Evolutionary conservation across 1,140 invertebrate genomes (phyloP).

Genomic region (Drosophila rhopaloa): DNA sequence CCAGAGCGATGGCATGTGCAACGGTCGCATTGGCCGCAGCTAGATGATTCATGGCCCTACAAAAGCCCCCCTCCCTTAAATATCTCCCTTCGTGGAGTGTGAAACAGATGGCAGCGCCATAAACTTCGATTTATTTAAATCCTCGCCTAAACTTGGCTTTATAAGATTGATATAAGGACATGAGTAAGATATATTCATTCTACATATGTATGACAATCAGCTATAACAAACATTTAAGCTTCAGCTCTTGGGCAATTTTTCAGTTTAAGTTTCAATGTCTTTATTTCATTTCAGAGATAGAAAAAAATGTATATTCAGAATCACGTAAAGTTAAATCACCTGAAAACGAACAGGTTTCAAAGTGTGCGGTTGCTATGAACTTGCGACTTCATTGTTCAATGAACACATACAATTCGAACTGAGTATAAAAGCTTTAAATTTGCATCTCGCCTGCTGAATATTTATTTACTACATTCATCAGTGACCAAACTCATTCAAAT

Average conservation of each 20-base stretch:
- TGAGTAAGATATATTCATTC: too few species aligned
- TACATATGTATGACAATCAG: too few species aligned
- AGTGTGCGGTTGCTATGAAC: neutral
- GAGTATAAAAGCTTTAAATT: constrained; percentile 5
- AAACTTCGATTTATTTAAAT: constrained; percentile 19
- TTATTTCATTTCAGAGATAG: too few species aligned
- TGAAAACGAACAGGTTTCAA: neutral
- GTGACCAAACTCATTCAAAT: constrained; percentile 22
- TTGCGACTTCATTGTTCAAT: constrained; percentile 1
- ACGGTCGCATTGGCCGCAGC: neutral
- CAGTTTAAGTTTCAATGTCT: too few species aligned
- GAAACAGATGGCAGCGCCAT: constrained; percentile 1
- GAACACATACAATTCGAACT: neutral
- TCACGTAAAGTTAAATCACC: neutral
- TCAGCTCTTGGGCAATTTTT: too few species aligned
- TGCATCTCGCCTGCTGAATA: constrained; percentile 12
- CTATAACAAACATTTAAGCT: too few species aligned
- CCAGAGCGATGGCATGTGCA: constrained; percentile 33
- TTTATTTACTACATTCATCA: constrained; percentile 19
- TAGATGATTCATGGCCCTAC: constrained; percentile 26
- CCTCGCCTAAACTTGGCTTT: neutral
- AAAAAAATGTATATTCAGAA: too few species aligned
- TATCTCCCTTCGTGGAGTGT: neutral
- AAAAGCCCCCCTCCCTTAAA: neutral
- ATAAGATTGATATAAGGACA: too few species aligned